Conservation (phyloP, 2,797 vertebrate genomes). For the Kryptopterus vitreolus region DNA sequence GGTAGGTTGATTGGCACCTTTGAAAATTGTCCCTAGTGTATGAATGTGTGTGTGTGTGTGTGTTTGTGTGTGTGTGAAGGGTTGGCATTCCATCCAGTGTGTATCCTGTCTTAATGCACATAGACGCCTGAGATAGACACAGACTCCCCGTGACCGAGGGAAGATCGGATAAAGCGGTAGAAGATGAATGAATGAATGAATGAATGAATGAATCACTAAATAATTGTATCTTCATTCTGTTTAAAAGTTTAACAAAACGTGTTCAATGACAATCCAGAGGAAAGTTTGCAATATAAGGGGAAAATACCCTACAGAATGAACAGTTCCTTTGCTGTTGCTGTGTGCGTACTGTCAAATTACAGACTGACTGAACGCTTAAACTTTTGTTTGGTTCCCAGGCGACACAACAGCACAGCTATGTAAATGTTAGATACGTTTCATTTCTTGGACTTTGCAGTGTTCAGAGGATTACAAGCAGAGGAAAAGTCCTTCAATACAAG, state of each 20-base stretch:
- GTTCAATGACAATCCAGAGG: not conserved
- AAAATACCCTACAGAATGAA: conserved; percentile 1
- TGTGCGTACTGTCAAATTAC: conserved; percentile 3
- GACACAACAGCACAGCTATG: conserved; percentile 8
- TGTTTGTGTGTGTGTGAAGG: too few species aligned
- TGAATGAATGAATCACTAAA: too few species aligned
- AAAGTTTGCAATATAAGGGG: not conserved
- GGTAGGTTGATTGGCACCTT: too few species aligned
- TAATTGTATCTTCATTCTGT: not conserved
- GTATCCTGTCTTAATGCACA: too few species aligned
- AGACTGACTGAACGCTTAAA: conserved; percentile 4
- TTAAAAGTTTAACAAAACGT: conserved; percentile 7
- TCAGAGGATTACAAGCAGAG: not conserved
- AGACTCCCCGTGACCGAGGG: too few species aligned
- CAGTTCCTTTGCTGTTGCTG: conserved; percentile 2
- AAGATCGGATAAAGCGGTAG: too few species aligned
- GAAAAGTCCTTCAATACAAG: not conserved
- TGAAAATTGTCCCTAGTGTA: too few species aligned
- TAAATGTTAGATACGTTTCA: not conserved
- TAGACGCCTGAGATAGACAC: too few species aligned
- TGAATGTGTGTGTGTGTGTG: too few species aligned
- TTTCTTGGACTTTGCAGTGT: not conserved
- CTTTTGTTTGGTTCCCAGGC: not conserved
- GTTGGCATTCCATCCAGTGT: too few species aligned
- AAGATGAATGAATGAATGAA: too few species aligned